Evolutionary conservation across 2,888 invertebrate species (phyloP).

Genomic region (Petrolisthes manimaculis): DNA sequence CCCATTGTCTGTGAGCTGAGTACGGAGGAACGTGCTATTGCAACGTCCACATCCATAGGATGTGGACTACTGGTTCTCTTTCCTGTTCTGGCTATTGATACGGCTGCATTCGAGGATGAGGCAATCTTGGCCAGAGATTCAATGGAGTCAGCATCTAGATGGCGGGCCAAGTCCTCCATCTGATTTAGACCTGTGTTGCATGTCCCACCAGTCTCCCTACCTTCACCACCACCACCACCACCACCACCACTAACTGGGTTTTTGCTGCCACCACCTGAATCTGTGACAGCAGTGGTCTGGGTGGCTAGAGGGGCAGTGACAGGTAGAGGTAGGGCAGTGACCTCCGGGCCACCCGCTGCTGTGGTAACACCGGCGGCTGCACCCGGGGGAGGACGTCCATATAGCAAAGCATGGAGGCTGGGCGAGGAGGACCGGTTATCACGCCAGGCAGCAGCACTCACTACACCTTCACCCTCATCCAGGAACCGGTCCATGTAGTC

Average conservation of each 20-base stretch:
- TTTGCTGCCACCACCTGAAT: neutral
- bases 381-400: slow-evolving; percentile 53
- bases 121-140: slow-evolving; percentile 55
- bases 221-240: slow-evolving; percentile 9
- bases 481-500: slow-evolving; percentile 94
- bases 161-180: slow-evolving; percentile 58
- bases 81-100: slow-evolving; percentile 53
- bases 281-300: slow-evolving; percentile 24
- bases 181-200: slow-evolving; percentile 45
- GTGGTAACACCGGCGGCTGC: slow-evolving; percentile 17
- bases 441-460: slow-evolving; percentile 40
- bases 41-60: slow-evolving; percentile 57
- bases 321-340: slow-evolving; percentile 20
- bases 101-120: slow-evolving; percentile 34
- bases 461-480: slow-evolving; percentile 75
- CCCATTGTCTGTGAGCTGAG: slow-evolving; percentile 48
- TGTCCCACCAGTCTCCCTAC: slow-evolving; percentile 34
- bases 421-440: slow-evolving; percentile 51
- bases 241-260: neutral
- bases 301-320: slow-evolving; percentile 43
- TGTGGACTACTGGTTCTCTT: slow-evolving; percentile 53
- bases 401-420: slow-evolving; percentile 46
- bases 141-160: slow-evolving; percentile 52
- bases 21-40: slow-evolving; percentile 54
- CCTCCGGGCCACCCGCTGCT: slow-evolving; percentile 5